Conservation (phyloP, 1,140 invertebrate species). For the Danaus melanippus region DNA sequence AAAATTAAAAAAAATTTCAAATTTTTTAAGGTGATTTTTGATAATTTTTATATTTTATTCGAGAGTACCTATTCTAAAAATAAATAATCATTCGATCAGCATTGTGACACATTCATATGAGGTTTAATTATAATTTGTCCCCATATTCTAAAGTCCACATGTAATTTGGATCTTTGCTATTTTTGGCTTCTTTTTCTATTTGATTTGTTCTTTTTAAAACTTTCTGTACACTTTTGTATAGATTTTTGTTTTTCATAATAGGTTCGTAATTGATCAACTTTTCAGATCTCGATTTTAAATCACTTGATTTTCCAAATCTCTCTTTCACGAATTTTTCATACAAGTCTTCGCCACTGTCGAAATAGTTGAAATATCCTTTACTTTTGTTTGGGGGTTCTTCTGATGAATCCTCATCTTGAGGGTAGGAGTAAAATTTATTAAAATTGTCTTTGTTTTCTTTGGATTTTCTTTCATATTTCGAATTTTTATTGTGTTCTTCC, state of each 20-base stretch:
- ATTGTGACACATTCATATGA: too few species aligned
- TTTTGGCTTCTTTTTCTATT: slow-evolving; percentile 49
- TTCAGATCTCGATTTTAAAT: slow-evolving; percentile 41
- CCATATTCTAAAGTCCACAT: slow-evolving; percentile 72
- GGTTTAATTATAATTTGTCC: slow-evolving; percentile 30
- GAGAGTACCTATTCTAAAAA: too few species aligned
- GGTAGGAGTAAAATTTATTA: too few species aligned
- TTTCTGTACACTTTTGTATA: slow-evolving; percentile 49
- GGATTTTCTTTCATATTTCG: too few species aligned
- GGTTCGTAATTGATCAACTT: slow-evolving; percentile 31
- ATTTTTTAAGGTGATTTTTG: too few species aligned
- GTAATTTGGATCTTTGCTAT: slow-evolving; percentile 59
- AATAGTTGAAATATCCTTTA: neutral
- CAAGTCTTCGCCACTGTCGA: slow-evolving; percentile 45
- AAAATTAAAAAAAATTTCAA: too few species aligned
- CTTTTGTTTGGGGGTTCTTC: too few species aligned
- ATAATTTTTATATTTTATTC: too few species aligned
- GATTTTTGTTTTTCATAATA: slow-evolving; percentile 29
- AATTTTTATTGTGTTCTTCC: slow-evolving; percentile 28
- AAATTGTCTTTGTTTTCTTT: too few species aligned
- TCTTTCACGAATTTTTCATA: slow-evolving; percentile 62
- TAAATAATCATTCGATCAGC: too few species aligned
- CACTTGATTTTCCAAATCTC: slow-evolving; percentile 52
- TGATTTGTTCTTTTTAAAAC: slow-evolving; percentile 56
- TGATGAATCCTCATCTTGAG: too few species aligned